Conservation (phyloP, 2,888 invertebrate species). For the Disparrhopalites patrizii region DNA sequence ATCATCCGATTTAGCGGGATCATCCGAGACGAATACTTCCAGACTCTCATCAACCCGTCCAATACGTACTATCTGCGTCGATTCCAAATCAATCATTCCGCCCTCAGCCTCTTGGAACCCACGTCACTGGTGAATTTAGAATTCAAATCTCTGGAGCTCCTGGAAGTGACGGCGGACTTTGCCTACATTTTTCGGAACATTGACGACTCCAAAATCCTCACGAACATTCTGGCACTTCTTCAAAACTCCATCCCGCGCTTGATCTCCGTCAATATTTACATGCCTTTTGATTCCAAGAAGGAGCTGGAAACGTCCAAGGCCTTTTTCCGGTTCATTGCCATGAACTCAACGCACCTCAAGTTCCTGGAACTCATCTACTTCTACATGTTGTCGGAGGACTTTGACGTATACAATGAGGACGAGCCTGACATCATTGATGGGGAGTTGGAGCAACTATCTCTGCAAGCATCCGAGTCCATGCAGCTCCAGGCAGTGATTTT, state of each 20-base stretch:
- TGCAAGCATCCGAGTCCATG: background rate
- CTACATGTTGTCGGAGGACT: conserved; percentile 12
- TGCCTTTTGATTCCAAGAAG: background rate
- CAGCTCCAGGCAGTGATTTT: background rate
- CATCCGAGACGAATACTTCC: conserved; percentile 11
- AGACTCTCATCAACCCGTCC: background rate
- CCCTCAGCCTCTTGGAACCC: conserved; percentile 7
- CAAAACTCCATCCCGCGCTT: conserved; percentile 5
- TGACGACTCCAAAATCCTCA: conserved; percentile 14
- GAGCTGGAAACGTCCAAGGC: conserved; percentile 12
- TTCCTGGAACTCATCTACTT: conserved; percentile 17
- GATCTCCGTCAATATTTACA: conserved; percentile 8
- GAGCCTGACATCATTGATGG: background rate
- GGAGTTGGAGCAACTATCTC: background rate
- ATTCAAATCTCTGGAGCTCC: background rate
- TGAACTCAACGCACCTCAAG: background rate
- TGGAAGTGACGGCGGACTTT: conserved; percentile 23
- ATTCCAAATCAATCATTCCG: conserved; percentile 19
- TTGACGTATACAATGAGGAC: background rate
- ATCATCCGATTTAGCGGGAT: conserved; percentile 18
- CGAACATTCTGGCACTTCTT: conserved; percentile 6
- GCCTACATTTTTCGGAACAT: conserved; percentile 21
- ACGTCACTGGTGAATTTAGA: conserved; percentile 9
- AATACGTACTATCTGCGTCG: background rate
- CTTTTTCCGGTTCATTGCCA: conserved; percentile 4